These are phyloP conservation scores for Mythimna ferrago DNA, from an alignment of 2,888 invertebrate genomes.

Conservation along the genomic window DNA sequence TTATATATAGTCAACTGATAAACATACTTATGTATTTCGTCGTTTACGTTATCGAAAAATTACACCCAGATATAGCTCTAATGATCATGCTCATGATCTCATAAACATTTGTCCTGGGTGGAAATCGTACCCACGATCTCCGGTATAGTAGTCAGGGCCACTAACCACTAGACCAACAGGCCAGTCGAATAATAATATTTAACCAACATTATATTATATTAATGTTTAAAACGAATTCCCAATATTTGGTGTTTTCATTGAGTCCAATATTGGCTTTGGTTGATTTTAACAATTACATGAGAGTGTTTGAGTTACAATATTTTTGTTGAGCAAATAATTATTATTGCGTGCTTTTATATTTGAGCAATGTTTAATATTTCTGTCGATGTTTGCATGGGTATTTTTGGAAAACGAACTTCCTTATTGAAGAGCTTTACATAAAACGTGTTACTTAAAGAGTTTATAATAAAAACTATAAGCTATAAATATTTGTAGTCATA, in stretches of 20 bases:
- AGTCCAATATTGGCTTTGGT: constrained; percentile 34
- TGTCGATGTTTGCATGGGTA: constrained; percentile 1
- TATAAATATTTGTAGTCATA: too few species aligned
- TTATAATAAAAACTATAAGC: too few species aligned
- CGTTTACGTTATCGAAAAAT: too few species aligned
- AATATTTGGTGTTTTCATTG: constrained; percentile 36
- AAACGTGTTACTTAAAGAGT: too few species aligned
- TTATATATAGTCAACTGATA: background rate
- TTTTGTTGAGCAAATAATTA: constrained; percentile 18
- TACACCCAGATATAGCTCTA: too few species aligned
- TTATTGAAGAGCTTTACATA: background rate
- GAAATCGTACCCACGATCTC: too few species aligned
- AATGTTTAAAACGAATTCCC: background rate
- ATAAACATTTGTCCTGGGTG: too few species aligned
- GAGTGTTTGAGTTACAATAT: constrained; percentile 35
- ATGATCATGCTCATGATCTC: too few species aligned
- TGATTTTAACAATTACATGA: constrained; percentile 41
- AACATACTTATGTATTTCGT: too few species aligned
- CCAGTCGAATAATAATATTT: background rate
- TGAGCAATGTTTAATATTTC: constrained; percentile 7
- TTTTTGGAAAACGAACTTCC: constrained; percentile 9
- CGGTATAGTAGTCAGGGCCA: too few species aligned
- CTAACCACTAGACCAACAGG: too few species aligned
- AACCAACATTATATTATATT: background rate
- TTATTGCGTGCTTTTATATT: constrained; percentile 10